Conservation (phyloP, 1,140 invertebrate species). For the Arctopsyche grandis region DNA sequence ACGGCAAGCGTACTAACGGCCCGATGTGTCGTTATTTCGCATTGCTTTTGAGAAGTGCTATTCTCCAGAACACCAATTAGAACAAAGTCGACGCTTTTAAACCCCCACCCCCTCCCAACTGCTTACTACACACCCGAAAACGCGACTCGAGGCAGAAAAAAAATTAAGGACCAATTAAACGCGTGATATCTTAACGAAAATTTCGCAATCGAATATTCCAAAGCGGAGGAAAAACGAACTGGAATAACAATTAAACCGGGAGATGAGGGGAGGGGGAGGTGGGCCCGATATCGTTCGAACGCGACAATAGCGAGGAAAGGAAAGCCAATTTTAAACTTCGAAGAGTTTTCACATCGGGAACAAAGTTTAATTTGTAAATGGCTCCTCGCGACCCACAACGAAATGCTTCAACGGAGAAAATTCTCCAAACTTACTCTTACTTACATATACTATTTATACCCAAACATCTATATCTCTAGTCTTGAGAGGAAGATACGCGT, state of each 20-base stretch:
- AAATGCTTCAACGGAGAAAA: constrained; percentile 17
- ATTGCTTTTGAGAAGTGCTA: not conserved
- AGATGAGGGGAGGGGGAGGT: too few relatives aligned
- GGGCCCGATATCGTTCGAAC: constrained; percentile 28
- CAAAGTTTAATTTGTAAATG: constrained; percentile 46
- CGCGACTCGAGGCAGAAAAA: not conserved
- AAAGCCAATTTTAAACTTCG: constrained; percentile 43
- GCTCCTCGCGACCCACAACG: constrained; percentile 33
- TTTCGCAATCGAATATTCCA: constrained; percentile 9
- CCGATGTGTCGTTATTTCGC: constrained; percentile 17
- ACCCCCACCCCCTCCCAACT: too few relatives aligned
- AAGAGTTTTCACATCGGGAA: constrained; percentile 37
- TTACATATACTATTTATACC: not conserved
- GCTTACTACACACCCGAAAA: too few relatives aligned
- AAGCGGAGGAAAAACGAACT: not conserved
- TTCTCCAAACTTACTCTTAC: not conserved
- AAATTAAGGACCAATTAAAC: not conserved
- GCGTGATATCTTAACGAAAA: not conserved
- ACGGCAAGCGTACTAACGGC: not conserved
- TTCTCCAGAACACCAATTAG: not conserved
- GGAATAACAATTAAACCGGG: constrained; percentile 29
- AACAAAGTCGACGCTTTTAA: not conserved
- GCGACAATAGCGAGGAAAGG: constrained; percentile 34
- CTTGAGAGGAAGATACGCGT: not conserved
- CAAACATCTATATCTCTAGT: not conserved